Conservation (phyloP, 2,888 invertebrate species). For the Pollenia angustigena region DNA sequence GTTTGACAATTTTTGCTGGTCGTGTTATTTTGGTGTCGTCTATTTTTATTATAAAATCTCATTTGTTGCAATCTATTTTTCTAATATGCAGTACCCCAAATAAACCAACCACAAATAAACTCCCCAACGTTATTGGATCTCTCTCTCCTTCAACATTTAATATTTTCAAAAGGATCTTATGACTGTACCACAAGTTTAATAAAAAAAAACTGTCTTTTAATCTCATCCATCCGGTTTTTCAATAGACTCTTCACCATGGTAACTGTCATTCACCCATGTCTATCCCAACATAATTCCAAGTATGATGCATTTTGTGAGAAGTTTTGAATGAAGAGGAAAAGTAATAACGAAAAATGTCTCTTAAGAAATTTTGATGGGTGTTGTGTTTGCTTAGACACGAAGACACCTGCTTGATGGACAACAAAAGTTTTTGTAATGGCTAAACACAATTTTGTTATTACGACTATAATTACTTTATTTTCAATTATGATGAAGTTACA, state of each 20-base stretch:
- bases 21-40: too few relatives aligned
- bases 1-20: too few relatives aligned
- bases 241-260: background rate
- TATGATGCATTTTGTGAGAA: background rate
- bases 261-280: constrained; percentile 24
- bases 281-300: background rate
- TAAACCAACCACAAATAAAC: constrained; percentile 5
- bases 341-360: constrained; percentile 42
- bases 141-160: background rate
- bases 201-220: constrained; percentile 49
- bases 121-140: background rate
- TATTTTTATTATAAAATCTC: too few relatives aligned
- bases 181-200: constrained; percentile 19
- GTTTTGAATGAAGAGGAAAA: constrained; percentile 33
- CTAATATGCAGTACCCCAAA: background rate
- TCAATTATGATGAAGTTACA: background rate
- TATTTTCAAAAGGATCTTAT: constrained; percentile 29
- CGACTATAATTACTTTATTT: constrained; percentile 18
- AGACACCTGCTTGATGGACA: constrained; percentile 61
- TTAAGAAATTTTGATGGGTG: constrained; percentile 41
- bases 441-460: background rate
- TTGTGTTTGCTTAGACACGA: constrained; percentile 60
- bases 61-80: too few relatives aligned
- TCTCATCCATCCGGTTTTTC: constrained; percentile 43
- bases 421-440: background rate